These are phyloP conservation scores for Patella pellucida DNA, from an alignment of 2,888 invertebrate species.

Conservation along the genomic window DNA sequence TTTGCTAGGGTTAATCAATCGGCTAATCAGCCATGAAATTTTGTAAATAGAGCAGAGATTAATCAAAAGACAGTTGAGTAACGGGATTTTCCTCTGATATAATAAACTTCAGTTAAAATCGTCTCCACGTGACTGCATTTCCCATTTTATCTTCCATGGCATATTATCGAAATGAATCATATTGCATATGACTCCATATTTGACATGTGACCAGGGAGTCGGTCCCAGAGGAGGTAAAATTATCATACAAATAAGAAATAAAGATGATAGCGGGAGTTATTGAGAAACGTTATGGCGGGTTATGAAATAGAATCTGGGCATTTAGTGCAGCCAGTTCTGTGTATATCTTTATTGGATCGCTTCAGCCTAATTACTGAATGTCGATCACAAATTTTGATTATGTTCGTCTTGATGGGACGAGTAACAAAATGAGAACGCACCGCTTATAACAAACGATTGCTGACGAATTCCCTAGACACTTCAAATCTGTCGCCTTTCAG, in stretches of 20 bases:
- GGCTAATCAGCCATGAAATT: constrained; percentile 37
- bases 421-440: not conserved
- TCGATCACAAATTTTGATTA: constrained; percentile 9
- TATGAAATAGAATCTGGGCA: constrained; percentile 29
- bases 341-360: constrained; percentile 39
- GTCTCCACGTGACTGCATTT: constrained; percentile 26
- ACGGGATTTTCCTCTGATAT: constrained; percentile 27
- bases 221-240: constrained; percentile 30
- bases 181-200: constrained; percentile 35
- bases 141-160: constrained; percentile 32
- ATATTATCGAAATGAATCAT: constrained; percentile 39
- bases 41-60: constrained; percentile 40
- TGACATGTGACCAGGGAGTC: constrained; percentile 29
- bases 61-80: constrained; percentile 32
- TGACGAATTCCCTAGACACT: constrained; percentile 11
- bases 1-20: constrained; percentile 39
- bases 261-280: constrained; percentile 5
- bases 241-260: constrained; percentile 37
- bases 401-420: constrained; percentile 3
- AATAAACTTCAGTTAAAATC: constrained; percentile 32
- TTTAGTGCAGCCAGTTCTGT: constrained; percentile 34
- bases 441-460: constrained; percentile 4
- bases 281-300: constrained; percentile 19
- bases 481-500: constrained; percentile 9
- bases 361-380: constrained; percentile 11